These are phyloP conservation scores for Heterodera carotae DNA, from an alignment of 1,140 invertebrate genomes.

Conservation along the genomic window DNA sequence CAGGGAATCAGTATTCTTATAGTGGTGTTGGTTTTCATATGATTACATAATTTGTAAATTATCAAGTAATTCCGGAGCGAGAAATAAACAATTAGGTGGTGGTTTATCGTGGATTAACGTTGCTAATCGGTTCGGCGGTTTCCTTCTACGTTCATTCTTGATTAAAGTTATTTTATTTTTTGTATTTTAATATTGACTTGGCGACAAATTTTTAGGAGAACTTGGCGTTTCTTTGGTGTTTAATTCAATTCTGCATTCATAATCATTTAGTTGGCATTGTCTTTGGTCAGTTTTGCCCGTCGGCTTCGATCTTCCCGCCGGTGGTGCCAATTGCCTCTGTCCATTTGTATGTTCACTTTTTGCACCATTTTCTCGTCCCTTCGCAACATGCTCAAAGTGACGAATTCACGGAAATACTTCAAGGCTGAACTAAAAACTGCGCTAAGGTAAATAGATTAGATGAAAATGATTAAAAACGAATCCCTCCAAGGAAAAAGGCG, in stretches of 20 bases:
- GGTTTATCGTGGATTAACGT: too few species aligned
- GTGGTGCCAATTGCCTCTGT: conserved; percentile 4
- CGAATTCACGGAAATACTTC: not conserved
- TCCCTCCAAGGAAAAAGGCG: conserved; percentile 75
- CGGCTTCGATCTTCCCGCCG: not conserved
- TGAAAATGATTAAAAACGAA: too few species aligned
- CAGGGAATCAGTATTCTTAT: too few species aligned
- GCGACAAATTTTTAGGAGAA: not conserved
- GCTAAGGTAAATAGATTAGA: conserved; percentile 15
- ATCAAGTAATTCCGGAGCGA: not conserved
- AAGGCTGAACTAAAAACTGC: conserved; percentile 26
- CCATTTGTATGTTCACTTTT: not conserved
- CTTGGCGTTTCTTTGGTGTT: not conserved
- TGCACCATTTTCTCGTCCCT: not conserved
- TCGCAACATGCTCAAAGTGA: not conserved
- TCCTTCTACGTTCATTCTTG: too few species aligned
- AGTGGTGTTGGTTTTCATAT: too few species aligned
- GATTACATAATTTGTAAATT: too few species aligned
- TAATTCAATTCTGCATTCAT: not conserved
- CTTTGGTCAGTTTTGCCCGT: not conserved
- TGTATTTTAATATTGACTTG: too few species aligned
- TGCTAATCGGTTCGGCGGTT: too few species aligned
- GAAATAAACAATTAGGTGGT: too few species aligned
- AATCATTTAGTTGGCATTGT: not conserved
- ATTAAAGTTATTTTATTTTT: too few species aligned